These are phyloP conservation scores for Pyrgilauda ruficollis DNA, from an alignment of 2,113 vertebrate genomes.

Conservation along the genomic window DNA sequence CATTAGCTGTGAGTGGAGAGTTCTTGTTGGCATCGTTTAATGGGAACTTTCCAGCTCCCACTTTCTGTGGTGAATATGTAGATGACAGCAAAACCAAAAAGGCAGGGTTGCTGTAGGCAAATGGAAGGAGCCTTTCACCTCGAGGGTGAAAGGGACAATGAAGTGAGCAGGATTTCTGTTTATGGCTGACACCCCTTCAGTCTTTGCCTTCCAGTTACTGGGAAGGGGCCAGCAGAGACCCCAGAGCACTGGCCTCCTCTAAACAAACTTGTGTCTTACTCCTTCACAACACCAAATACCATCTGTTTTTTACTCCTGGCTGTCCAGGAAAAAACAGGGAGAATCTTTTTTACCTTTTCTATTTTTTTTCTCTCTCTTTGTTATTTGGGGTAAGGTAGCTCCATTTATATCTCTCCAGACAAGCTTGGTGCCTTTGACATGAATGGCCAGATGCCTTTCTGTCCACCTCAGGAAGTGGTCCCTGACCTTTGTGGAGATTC, in stretches of 20 bases:
- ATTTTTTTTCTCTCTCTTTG: background rate
- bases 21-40: background rate
- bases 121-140: background rate
- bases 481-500: background rate
- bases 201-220: background rate
- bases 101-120: background rate
- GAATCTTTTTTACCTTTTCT: background rate
- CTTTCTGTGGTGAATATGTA: background rate
- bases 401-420: background rate
- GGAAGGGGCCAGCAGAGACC: background rate
- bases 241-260: background rate
- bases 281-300: background rate
- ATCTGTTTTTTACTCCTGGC: background rate
- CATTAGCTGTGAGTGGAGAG: background rate
- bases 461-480: background rate
- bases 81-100: background rate
- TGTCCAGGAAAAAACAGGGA: background rate
- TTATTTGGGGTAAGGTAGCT: accelerated
- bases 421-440: background rate
- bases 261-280: background rate
- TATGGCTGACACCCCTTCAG: background rate
- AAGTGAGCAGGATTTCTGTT: background rate
- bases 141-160: background rate
- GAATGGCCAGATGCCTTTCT: background rate
- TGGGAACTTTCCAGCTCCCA: background rate